Evolutionary conservation across 2,113 vertebrate genomes (phyloP).

Genomic region (Dromaius novaehollandiae): DNA sequence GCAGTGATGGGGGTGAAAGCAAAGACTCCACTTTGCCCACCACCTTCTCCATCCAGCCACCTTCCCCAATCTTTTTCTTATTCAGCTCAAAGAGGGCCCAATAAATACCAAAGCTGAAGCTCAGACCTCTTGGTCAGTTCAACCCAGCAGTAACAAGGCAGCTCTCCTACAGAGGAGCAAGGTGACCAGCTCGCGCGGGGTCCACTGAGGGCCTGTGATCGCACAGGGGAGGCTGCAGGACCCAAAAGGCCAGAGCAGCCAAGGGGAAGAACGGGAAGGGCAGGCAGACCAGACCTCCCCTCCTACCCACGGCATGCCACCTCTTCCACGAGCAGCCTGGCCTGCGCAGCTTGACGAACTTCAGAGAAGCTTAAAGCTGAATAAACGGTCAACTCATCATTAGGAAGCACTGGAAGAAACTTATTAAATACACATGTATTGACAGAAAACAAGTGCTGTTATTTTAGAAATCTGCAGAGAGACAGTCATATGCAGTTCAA

Average conservation of each 20-base stretch:
- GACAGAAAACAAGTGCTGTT: background rate
- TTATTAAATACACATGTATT: background rate
- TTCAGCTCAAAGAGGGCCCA: accelerated
- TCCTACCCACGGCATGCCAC: background rate
- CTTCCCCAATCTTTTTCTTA: background rate
- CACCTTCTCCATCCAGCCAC: background rate
- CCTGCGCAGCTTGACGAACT: background rate
- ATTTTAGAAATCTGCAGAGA: background rate
- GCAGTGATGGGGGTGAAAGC: too few relatives aligned
- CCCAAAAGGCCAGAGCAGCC: background rate
- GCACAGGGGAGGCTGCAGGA: background rate
- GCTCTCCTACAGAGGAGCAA: accelerated
- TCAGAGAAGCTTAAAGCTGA: background rate
- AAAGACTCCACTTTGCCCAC: too few relatives aligned
- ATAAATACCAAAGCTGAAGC: background rate
- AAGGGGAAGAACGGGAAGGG: background rate
- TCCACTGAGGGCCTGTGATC: background rate
- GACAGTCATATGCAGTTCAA: background rate
- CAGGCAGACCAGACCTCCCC: background rate
- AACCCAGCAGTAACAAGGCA: background rate
- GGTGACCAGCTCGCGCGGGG: background rate
- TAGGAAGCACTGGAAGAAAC: background rate
- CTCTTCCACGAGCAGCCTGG: background rate
- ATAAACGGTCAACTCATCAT: background rate
- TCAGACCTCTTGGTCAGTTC: background rate